Evolutionary conservation across 2,113 vertebrate species (phyloP).

Genomic region (Pongo pygmaeus): DNA sequence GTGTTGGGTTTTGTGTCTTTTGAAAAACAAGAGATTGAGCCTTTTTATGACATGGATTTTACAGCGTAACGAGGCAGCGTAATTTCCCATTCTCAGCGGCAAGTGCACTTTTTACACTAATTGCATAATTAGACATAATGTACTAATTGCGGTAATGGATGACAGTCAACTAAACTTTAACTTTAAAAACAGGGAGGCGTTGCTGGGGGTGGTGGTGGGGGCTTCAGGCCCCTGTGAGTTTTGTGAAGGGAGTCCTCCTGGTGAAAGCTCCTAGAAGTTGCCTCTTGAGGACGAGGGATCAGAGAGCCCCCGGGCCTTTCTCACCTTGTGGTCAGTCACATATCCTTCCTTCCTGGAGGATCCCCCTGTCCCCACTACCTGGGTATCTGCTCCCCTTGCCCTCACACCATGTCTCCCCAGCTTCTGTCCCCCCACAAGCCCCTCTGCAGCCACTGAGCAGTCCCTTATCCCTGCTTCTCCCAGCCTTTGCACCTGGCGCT

Average conservation of each 20-base stretch:
- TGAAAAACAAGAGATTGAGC: conserved; percentile 78
- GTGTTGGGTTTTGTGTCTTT: conserved; percentile 71
- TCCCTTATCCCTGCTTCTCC: background rate
- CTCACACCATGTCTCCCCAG: background rate
- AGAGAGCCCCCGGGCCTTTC: background rate
- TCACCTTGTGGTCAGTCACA: background rate
- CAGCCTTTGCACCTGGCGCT: background rate
- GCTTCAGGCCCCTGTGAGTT: conserved; percentile 56
- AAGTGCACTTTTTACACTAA: conserved; percentile 82
- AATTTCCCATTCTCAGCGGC: conserved; percentile 80
- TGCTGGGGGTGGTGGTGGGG: conserved; percentile 53
- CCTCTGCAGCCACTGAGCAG: background rate
- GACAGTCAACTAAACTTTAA: conserved; percentile 82
- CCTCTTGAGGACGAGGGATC: background rate
- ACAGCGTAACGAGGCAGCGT: conserved; percentile 73
- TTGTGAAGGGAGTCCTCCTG: background rate
- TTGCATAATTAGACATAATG: conserved; percentile 83
- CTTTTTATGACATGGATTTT: conserved; percentile 79
- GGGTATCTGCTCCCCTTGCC: background rate
- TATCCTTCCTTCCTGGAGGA: background rate
- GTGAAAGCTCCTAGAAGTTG: background rate
- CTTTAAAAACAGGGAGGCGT: conserved; percentile 80
- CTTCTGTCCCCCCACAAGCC: background rate
- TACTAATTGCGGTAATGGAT: conserved; percentile 82
- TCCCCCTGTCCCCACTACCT: background rate